These are phyloP conservation scores for Eucidaris tribuloides DNA, from an alignment of 35 echinoderm and acorn worm genomes.

Conservation along the genomic window DNA sequence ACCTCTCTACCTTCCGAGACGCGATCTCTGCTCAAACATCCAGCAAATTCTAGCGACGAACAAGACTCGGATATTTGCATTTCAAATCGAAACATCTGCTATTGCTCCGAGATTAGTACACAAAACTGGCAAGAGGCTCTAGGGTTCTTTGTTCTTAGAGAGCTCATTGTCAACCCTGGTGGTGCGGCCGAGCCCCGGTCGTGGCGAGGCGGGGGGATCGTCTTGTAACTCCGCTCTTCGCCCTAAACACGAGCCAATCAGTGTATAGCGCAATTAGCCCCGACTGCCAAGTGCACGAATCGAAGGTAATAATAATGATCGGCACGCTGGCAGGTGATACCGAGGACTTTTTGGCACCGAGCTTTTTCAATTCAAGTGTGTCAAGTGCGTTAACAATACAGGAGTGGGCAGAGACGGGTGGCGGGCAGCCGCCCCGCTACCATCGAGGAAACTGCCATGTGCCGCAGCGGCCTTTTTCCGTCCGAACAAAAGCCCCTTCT, in stretches of 20 bases:
- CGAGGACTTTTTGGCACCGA: conserved; percentile 45
- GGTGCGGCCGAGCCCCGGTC: background rate
- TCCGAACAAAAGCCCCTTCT: conserved; percentile 33
- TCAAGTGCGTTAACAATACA: conserved; percentile 59
- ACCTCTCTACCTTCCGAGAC: background rate
- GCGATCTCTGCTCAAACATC: conserved; percentile 8
- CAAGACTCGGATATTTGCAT: conserved; percentile 35
- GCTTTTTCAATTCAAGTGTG: conserved; percentile 60
- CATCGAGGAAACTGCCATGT: background rate
- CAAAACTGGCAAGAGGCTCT: conserved; percentile 38
- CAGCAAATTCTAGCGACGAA: conserved; percentile 6
- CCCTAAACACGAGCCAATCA: conserved; percentile 24
- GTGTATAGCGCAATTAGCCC: conserved; percentile 28
- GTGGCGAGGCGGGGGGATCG: background rate
- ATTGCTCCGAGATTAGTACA: conserved; percentile 28
- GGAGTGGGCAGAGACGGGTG: conserved; percentile 33
- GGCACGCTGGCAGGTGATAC: conserved; percentile 50
- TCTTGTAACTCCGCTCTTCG: conserved; percentile 24
- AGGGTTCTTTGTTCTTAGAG: conserved; percentile 38
- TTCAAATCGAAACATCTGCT: conserved; percentile 55
- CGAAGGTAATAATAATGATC: conserved; percentile 50
- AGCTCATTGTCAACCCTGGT: conserved; percentile 11
- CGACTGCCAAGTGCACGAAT: conserved; percentile 7
- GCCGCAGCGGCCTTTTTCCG: background rate
- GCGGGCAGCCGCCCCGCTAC: conserved; percentile 29